A percentile compares a stretch with the other conserved stretches of the same genome.
These are phyloP conservation scores for Felis catus DNA, from an alignment of 2,113 vertebrate genomes.

Conservation along the genomic window F.catus_Fca126_mat1.0 CM031424.1:77692001-77692500, in stretches of 20 bases:
- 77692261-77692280: fast-evolving
- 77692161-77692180: not conserved
- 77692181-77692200: not conserved
- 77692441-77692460: slow-evolving; percentile 77
- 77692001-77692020: not conserved
- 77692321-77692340: not conserved
- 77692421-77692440: slow-evolving; percentile 70
- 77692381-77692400: slow-evolving; percentile 61
- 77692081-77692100: not conserved
- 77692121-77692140: not conserved
- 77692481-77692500: not conserved
- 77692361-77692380: slow-evolving; percentile 52
- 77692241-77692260: not conserved
- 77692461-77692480: not conserved
- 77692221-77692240: fast-evolving
- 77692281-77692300: fast-evolving
- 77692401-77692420: slow-evolving; percentile 78
- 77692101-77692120: not conserved
- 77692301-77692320: not conserved
- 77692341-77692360: not conserved
- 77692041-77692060: not conserved
- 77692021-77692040: not conserved
- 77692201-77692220: not conserved
- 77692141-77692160: not conserved
- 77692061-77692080: not conserved